Conservation (phyloP, 2,797 vertebrate genomes). For the Danio tinwini region DNA sequence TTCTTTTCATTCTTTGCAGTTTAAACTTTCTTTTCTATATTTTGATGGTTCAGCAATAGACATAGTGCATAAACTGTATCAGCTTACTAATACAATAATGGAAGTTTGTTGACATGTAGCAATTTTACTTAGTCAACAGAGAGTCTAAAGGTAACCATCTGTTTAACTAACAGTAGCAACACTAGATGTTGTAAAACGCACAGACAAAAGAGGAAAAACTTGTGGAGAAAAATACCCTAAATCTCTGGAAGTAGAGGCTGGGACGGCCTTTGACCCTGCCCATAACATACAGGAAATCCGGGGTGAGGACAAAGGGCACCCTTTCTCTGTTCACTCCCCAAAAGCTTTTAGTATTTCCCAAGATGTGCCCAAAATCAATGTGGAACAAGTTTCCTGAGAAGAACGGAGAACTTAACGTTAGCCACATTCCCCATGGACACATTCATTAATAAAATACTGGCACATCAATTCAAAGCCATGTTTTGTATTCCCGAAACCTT, state of each 20-base stretch:
- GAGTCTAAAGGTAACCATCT: no score
- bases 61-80: no score
- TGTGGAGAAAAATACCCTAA: slow-evolving; percentile 69
- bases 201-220: background rate
- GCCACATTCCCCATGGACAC: background rate
- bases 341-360: slow-evolving; percentile 81
- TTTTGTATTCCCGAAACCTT: background rate
- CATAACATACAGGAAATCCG: slow-evolving; percentile 83
- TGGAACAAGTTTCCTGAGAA: slow-evolving; percentile 81
- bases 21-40: no score
- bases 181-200: background rate
- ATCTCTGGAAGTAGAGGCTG: slow-evolving; percentile 79
- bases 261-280: slow-evolving; percentile 71
- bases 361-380: slow-evolving; percentile 85
- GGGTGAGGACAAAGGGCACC: slow-evolving; percentile 83
- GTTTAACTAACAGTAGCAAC: background rate
- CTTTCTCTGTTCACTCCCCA: slow-evolving; percentile 78
- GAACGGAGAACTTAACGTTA: background rate
- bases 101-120: no score
- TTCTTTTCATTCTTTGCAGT: no score
- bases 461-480: background rate
- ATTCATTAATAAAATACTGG: background rate
- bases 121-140: no score
- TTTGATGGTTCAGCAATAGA: no score
- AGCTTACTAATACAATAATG: no score